These are phyloP conservation scores for Amiota minor DNA, from an alignment of 2,888 invertebrate genomes.

Conservation along the genomic window DNA sequence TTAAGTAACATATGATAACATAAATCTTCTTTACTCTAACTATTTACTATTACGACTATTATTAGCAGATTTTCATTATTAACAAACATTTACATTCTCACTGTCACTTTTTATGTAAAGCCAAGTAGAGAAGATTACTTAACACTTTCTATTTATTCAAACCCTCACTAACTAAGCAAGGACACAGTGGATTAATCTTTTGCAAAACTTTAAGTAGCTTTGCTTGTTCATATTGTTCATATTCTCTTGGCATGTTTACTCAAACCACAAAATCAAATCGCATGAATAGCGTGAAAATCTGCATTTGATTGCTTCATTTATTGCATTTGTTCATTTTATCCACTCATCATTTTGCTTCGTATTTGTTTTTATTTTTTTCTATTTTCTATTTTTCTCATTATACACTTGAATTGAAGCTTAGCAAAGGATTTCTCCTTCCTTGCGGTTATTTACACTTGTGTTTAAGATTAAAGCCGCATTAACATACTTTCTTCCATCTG, in stretches of 20 bases:
- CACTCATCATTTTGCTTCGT: too few relatives aligned
- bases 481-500: neutral
- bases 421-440: neutral
- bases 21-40: too few relatives aligned
- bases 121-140: neutral
- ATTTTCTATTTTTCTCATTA: too few relatives aligned
- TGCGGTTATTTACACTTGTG: conserved; percentile 19
- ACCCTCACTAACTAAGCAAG: conserved; percentile 16
- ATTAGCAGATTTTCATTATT: conserved; percentile 5
- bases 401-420: too few relatives aligned
- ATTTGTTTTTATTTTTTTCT: too few relatives aligned
- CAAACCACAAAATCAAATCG: too few relatives aligned
- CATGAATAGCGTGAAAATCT: conserved; percentile 25
- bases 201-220: too few relatives aligned
- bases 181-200: conserved; percentile 18
- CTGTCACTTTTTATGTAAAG: neutral
- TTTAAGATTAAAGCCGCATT: conserved; percentile 12
- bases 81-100: conserved; percentile 9
- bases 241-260: too few relatives aligned
- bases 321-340: conserved; percentile 12
- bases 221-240: too few relatives aligned
- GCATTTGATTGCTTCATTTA: conserved; percentile 24
- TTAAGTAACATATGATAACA: too few relatives aligned
- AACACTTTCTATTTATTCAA: neutral
- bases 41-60: too few relatives aligned